Evolutionary conservation across 2,888 invertebrate species (phyloP).

Genomic region (Andricus quercusramuli): DNA sequence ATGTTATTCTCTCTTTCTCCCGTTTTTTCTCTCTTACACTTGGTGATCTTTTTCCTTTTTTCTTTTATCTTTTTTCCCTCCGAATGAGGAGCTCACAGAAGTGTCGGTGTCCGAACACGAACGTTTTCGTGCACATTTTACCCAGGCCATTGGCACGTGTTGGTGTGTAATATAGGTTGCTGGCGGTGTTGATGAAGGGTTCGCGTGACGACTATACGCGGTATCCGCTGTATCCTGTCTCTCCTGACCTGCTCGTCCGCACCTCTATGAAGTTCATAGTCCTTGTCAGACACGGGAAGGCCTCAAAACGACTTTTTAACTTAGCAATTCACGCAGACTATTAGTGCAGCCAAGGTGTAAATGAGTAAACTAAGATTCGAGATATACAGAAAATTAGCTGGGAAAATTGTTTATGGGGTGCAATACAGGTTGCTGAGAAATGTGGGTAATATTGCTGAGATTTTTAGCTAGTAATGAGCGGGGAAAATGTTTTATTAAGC

Average conservation of each 20-base stretch:
- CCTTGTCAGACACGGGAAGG: constrained; percentile 35
- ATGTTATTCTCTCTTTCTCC: constrained; percentile 42
- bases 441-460: neutral
- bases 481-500: neutral
- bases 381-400: constrained; percentile 13
- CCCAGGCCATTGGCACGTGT: constrained; percentile 65
- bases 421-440: neutral
- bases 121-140: constrained; percentile 60
- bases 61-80: constrained; percentile 46
- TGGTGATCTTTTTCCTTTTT: neutral
- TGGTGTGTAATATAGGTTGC: constrained; percentile 72
- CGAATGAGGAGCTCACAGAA: constrained; percentile 6
- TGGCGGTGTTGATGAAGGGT: constrained; percentile 77
- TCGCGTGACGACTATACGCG: constrained; percentile 75
- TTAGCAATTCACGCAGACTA: constrained; percentile 21
- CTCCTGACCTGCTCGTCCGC: constrained; percentile 72
- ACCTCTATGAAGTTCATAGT: constrained; percentile 64
- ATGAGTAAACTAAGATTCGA: constrained; percentile 11
- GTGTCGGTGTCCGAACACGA: constrained; percentile 42
- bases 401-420: neutral
- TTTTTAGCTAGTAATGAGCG: neutral
- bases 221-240: constrained; percentile 73
- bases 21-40: neutral
- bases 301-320: constrained; percentile 34
- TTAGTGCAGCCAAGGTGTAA: constrained; percentile 7